A percentile compares a stretch with the other conserved stretches of the same genome.
phyloP scores from a whole-genome alignment of 1,140 invertebrate species.

The Diabrotica virgifera region DNA sequence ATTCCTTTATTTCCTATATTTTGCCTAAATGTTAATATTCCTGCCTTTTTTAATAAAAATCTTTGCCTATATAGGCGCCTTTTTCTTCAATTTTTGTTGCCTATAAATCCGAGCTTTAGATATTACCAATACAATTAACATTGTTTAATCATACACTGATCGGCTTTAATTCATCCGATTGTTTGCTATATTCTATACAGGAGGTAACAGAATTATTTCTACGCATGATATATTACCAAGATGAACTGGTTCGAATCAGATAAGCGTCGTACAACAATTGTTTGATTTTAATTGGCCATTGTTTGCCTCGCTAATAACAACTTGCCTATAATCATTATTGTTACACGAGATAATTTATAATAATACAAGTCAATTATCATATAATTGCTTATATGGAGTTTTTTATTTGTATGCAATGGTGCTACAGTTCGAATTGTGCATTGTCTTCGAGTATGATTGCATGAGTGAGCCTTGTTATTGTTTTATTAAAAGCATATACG shows the following conservation, averaged over 20 bases:
- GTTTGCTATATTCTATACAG: neutral
- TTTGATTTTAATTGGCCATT: conserved; percentile 22
- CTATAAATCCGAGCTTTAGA: too few species aligned
- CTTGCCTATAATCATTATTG: conserved; percentile 21
- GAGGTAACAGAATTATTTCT: conserved; percentile 5
- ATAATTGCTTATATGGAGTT: conserved; percentile 13
- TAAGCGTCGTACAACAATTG: conserved; percentile 15
- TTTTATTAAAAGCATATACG: too few species aligned
- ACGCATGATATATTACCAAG: conserved; percentile 10
- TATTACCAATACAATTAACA: too few species aligned
- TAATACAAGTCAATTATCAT: conserved; percentile 22
- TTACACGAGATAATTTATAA: conserved; percentile 22
- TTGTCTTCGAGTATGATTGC: conserved; percentile 6
- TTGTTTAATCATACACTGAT: too few species aligned
- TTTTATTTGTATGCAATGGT: conserved; percentile 14
- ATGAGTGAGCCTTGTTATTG: neutral
- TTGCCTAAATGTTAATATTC: too few species aligned
- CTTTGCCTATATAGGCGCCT: too few species aligned
- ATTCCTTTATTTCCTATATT: too few species aligned
- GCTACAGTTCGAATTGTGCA: conserved; percentile 14
- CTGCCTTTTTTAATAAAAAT: too few species aligned
- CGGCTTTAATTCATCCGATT: too few species aligned
- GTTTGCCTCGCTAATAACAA: conserved; percentile 19
- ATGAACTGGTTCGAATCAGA: conserved; percentile 16
- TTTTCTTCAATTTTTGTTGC: too few species aligned